Conservation (phyloP, 2,888 invertebrate genomes). For the Cyclophora punctaria region DNA sequence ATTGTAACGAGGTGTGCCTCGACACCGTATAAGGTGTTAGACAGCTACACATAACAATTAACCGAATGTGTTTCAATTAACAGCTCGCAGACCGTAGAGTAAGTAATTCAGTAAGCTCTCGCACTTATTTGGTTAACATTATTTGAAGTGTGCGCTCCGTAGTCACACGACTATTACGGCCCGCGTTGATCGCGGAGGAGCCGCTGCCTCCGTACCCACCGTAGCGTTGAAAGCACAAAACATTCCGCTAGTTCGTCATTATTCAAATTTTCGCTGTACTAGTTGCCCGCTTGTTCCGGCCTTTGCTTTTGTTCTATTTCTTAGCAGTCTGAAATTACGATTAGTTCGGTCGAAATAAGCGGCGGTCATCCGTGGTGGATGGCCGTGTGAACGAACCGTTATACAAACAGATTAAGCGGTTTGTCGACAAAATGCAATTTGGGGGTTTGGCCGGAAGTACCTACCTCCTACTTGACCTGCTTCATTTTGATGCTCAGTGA, state of each 20-base stretch:
- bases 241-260: conserved; percentile 70
- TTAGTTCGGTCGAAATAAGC: conserved; percentile 64
- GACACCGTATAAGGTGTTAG: conserved; percentile 1
- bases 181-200: conserved; percentile 15
- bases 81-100: conserved; percentile 13
- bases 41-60: conserved; percentile 4
- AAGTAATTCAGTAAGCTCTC: conserved; percentile 14
- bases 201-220: conserved; percentile 44
- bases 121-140: conserved; percentile 13
- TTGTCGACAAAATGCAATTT: conserved; percentile 27
- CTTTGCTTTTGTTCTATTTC: conserved; percentile 68
- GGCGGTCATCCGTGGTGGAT: conserved; percentile 67
- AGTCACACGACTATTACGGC: conserved; percentile 32
- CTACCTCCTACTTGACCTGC: too few species aligned
- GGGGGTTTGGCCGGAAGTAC: conserved; percentile 21
- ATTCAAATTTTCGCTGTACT: conserved; percentile 72
- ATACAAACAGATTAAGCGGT: conserved; percentile 53
- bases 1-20: too few species aligned
- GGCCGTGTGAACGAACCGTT: conserved; percentile 70
- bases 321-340: conserved; percentile 67
- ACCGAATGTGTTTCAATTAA: conserved; percentile 10
- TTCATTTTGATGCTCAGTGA: conserved; percentile 7
- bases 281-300: conserved; percentile 72
- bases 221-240: conserved; percentile 62
- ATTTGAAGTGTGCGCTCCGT: conserved; percentile 9